Base-by-base conservation (phyloP, 2,113 vertebrate genomes). In the Hystrix cristata region DNA sequence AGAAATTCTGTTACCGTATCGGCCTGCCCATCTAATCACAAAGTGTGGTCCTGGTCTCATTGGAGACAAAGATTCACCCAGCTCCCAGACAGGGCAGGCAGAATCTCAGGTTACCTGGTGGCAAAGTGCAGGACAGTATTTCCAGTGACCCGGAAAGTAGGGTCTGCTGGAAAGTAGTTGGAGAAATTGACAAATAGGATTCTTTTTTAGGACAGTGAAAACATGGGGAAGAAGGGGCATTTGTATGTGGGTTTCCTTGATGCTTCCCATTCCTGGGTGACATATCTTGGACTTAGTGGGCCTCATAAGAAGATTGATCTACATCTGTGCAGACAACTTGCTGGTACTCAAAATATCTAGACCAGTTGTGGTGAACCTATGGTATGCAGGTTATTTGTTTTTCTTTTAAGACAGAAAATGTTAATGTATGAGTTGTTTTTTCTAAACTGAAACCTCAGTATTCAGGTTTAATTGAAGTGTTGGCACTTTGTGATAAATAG, bases 61-160 rank as follows among this genome's bases (percentile, higher is more conserved):
- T 84, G 43, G 67, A 95, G 51, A 72, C 7, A 5, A 82, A 95
- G 90, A 72, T 71, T 94, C 78, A 62, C 29, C 4, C 14, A 51
- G 31, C 23, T 88, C 88, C 34, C 71, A 69, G 86, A 83, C 27
- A 46, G 55, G 48, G 55, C 65, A 82, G 71, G 72, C 53, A 88
- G 95, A 80, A n/a, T 95, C 97, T 97, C 90, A 82, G 69, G 86
- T 97, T 93, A 91, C 95, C 43, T 48, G 0, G 60, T 31, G 65
- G 53, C 1, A 25, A 93, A 67, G 60, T 43, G 16, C 7, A 7
- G 0, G 5, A 7, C 82, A 76, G 21, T 89, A 29, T 97, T 97
- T 98, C 96, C 97, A 97, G 29, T 97, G 97, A 98, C 96, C 97
- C 95, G 96, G 91, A 97, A 98, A 97, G 67, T 11, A 71, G 18